Evolutionary conservation across 1,140 invertebrate genomes (phyloP).

Genomic region (Drosophila virilis): DNA sequence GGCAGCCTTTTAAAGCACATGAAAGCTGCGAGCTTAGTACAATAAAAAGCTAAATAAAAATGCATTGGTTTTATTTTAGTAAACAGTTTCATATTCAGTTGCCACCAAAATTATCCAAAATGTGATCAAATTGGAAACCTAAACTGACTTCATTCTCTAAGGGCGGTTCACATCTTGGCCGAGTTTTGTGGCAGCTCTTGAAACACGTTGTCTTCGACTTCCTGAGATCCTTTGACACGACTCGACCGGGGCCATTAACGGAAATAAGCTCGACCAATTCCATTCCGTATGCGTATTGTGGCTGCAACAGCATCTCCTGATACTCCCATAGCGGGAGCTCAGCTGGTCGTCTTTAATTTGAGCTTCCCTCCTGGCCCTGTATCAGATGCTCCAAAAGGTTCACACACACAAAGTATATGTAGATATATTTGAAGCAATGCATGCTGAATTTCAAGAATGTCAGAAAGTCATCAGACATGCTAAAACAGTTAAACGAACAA

Average conservation of each 20-base stretch:
- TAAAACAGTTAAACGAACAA: conserved; percentile 17
- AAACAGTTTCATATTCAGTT: conserved; percentile 8
- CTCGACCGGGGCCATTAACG: neutral
- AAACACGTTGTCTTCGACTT: neutral
- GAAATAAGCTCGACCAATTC: neutral
- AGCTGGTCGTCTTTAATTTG: conserved; percentile 12
- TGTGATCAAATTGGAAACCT: neutral
- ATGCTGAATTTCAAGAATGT: conserved; percentile 61
- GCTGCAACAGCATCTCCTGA: neutral
- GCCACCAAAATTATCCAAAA: conserved; percentile 4
- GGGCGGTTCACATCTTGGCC: too few species aligned
- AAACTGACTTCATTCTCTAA: neutral
- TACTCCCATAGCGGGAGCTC: neutral
- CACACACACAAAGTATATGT: conserved; percentile 67
- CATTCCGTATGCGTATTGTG: neutral
- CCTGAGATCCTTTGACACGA: neutral
- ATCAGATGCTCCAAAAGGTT: conserved; percentile 56
- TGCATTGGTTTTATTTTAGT: neutral
- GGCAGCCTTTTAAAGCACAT: too few species aligned
- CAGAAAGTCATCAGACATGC: conserved; percentile 40
- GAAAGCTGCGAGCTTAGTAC: too few species aligned
- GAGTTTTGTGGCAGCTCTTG: neutral
- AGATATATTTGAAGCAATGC: conserved; percentile 62
- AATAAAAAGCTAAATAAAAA: neutral
- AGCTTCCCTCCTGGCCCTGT: conserved; percentile 26